Base-by-base conservation (phyloP, 2,113 vertebrate species). In the Bubo scandiacus region DNA sequence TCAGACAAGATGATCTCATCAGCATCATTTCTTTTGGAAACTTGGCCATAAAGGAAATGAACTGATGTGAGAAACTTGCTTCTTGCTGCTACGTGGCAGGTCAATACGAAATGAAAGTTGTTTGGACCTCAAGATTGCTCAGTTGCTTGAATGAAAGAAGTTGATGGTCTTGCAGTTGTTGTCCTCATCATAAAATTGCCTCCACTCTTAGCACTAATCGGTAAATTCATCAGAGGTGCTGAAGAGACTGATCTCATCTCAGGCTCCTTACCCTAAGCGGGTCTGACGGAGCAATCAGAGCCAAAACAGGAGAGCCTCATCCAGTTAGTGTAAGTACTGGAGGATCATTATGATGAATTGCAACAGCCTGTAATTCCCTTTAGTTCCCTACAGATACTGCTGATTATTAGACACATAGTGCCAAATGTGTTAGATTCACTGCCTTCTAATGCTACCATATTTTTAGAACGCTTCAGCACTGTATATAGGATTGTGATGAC, bases 311-410 rank as follows among this genome's bases (percentile, higher is more conserved):
- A 92, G 88, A 68, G 62, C 74, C 43, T 94, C 66, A 88, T 88
- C 62, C 82, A 78, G 88, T 94, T 83, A 95, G 78, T 73, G 4
- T 68, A 80, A 93, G 78, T 73, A 57, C 81, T 55, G 91, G 49
- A 81, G 91, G 78, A 81, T 88, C 80, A 47, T 73, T 22, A 12
- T 51, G 89, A 71, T 86, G 54, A 87, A 38, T 92, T 95, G 65
- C 1, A 0, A 52, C 80, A 94, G 74, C 63, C 66, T 92, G 42
- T 85, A 77, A 66, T 94, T 97, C n/a, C 26, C 58, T 73, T 87
- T 42, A 75, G 86, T 57, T 88, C 57, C 73, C 52, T 88, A 23
- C 83, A 92, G 74, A 62, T 70, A 30, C 32, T 27, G 78, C 34
- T 79, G 72, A 11, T 63, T 58, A 2, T 80, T 79, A 65, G 80